Evolutionary conservation across 2,888 invertebrate genomes (phyloP).

Genomic region (Apodemia duryi): DNA sequence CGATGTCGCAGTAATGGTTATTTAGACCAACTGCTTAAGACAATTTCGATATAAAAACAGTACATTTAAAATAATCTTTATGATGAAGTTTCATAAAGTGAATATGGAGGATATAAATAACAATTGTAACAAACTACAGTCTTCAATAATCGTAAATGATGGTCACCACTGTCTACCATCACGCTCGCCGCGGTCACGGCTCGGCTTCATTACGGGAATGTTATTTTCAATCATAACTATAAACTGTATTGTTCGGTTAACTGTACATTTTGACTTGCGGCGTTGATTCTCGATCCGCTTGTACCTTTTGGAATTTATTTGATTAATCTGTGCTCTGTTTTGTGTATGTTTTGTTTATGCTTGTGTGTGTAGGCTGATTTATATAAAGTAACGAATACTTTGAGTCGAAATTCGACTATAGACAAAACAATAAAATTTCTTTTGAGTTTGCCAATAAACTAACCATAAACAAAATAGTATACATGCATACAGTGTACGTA

Average conservation of each 20-base stretch:
- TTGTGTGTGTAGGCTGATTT: background rate
- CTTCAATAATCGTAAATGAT: slow-evolving; percentile 21
- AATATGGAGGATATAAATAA: too few species aligned
- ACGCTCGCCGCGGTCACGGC: slow-evolving; percentile 53
- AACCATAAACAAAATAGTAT: too few species aligned
- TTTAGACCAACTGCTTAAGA: too few species aligned
- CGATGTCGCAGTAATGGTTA: too few species aligned
- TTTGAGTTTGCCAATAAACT: too few species aligned
- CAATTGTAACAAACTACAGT: background rate
- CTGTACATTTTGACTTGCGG: slow-evolving; percentile 33
- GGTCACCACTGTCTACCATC: slow-evolving; percentile 37
- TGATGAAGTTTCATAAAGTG: too few species aligned
- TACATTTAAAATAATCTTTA: too few species aligned
- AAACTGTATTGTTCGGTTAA: slow-evolving; percentile 50
- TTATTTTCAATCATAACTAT: slow-evolving; percentile 63
- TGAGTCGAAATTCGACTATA: too few species aligned
- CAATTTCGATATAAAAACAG: too few species aligned
- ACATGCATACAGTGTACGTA: too few species aligned
- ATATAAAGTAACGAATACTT: too few species aligned
- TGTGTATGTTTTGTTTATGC: background rate
- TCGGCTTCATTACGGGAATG: slow-evolving; percentile 53
- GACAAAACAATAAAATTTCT: too few species aligned
- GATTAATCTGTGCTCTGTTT: slow-evolving; percentile 6
- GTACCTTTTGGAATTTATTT: slow-evolving; percentile 8
- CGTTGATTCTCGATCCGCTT: slow-evolving; percentile 12